Evolutionary conservation across 1,140 invertebrate species (phyloP), one percentile per base, ranked within the genome.

Genomic region (Drosophila sp.): DNA sequence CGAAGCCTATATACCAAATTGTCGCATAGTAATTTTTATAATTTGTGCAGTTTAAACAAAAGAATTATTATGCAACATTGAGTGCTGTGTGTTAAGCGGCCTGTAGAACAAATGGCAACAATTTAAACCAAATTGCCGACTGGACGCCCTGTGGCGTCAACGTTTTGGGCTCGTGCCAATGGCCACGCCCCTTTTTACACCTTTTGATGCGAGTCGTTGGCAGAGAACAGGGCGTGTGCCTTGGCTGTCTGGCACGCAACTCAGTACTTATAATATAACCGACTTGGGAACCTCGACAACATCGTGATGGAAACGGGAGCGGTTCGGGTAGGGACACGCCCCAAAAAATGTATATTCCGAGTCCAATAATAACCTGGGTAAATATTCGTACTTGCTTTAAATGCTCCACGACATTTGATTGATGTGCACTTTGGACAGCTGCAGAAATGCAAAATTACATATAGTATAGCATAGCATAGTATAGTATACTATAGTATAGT

Each of bases 71-170:
- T 80, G 80, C 80, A 80, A 73, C 58, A 32, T 65, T 29, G 27
- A 16, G 41, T 13, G 43, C 45, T 53, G 59, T 64, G 69, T 65
- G 61, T 73, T 78, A 75, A 83, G 72, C 72, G 80, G 21, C 13
- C 66, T 76, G 50, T 72, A 27, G 69, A 78, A 84, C 81, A 84
- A 84, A 84, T 84, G 81, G 81, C 81, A 84, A 84, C 81, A 86
- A 84, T 84, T 84, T 86, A 80, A 84, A 83, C 64, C 74, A 84
- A 84, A 84, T 84, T 84, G 80, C 81, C 63, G 58, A 72, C 73
- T 72, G 81, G 65, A 69, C 77, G 62, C 80, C 81, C 80, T 73
- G 54, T 65, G 63, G 80, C 73, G 80, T 70, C 64, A 75, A 76
- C 66, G 54, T 40, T 56, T 61, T 59, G 70, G 71, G 25, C 65